phyloP scores from a whole-genome alignment of 2,797 vertebrate species.

The Aldrovandia affinis region DNA sequence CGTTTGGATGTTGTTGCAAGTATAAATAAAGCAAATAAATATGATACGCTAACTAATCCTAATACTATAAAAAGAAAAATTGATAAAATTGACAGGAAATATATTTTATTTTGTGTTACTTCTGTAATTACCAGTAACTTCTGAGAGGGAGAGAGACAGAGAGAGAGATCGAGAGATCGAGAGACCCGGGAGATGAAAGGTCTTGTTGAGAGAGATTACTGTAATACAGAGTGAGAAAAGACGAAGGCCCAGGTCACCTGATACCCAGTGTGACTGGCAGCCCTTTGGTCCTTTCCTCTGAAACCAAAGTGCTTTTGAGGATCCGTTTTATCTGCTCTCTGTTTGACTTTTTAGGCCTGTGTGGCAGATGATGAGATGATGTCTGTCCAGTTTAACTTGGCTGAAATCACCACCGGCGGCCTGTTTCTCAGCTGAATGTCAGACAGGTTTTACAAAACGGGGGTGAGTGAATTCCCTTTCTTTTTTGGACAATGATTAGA shows the following conservation, averaged over 20 bases:
- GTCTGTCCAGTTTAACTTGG: conserved; percentile 69
- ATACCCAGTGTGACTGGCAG: conserved; percentile 66
- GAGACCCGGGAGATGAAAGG: conserved; percentile 66
- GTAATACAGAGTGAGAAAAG: conserved; percentile 66
- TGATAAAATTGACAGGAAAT: no score
- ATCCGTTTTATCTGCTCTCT: conserved; percentile 67
- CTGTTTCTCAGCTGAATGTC: background rate
- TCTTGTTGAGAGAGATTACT: conserved; percentile 61
- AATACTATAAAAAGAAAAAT: no score
- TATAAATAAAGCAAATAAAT: no score
- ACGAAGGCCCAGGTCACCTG: conserved; percentile 62
- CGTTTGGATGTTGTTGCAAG: no score
- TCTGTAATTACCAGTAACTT: conserved; percentile 59
- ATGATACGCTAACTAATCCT: no score
- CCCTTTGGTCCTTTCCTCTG: conserved; percentile 68
- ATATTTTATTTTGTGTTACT: no score
- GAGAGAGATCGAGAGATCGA: conserved; percentile 50
- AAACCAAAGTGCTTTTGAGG: conserved; percentile 73
- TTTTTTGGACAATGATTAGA: conserved; percentile 53
- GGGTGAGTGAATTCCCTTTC: conserved; percentile 40
- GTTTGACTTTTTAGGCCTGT: conserved; percentile 55
- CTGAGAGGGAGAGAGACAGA: conserved; percentile 48
- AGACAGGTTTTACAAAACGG: background rate
- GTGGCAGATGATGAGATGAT: conserved; percentile 71
- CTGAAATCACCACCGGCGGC: conserved; percentile 50